These are phyloP conservation scores for Meteorus cinctellus DNA, from an alignment of 2,888 invertebrate genomes.

Conservation along the genomic window DNA sequence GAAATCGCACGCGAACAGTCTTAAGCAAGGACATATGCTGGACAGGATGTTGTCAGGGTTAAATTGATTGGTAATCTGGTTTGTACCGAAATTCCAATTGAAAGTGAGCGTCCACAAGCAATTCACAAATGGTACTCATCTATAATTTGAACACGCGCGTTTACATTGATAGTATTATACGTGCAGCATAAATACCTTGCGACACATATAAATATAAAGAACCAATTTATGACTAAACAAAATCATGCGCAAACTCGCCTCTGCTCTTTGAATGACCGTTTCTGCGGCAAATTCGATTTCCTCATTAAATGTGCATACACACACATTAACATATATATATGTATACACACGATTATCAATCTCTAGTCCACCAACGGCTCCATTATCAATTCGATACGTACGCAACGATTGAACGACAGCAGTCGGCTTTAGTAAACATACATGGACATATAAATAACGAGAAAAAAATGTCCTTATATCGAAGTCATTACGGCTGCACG, in stretches of 20 bases:
- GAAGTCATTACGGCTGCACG: background rate
- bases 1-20: background rate
- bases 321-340: too few species aligned
- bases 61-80: background rate
- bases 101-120: background rate
- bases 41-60: background rate
- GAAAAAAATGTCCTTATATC: too few species aligned
- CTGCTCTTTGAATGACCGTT: constrained; percentile 25
- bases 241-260: constrained; percentile 6
- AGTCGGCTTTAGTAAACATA: too few species aligned
- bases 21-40: background rate
- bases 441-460: too few species aligned
- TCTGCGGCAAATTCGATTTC: constrained; percentile 24
- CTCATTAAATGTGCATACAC: background rate
- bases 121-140: background rate
- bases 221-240: background rate
- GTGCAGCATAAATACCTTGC: constrained; percentile 6
- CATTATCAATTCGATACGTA: too few species aligned
- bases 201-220: background rate
- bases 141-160: too few species aligned
- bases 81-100: background rate
- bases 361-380: too few species aligned
- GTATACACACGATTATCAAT: background rate
- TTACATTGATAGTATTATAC: background rate
- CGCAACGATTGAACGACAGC: too few species aligned